Conservation (phyloP, 2,888 invertebrate species). For the Rugalucina vietnamica region DNA sequence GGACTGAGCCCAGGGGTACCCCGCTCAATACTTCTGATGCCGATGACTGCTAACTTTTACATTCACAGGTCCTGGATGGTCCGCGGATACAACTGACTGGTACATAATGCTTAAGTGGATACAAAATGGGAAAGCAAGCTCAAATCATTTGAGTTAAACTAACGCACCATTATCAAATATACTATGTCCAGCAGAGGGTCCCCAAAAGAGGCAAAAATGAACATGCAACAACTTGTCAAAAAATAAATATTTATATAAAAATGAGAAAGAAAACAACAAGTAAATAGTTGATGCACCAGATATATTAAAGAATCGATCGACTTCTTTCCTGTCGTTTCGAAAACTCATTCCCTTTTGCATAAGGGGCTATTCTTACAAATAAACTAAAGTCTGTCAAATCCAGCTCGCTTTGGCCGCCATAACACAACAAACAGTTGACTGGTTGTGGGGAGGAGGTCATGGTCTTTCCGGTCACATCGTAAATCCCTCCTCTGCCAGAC, state of each 20-base stretch:
- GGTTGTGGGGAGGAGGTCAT: too few species aligned
- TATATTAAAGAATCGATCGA: slow-evolving; percentile 51
- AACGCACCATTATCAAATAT: not conserved
- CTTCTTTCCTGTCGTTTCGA: slow-evolving; percentile 18
- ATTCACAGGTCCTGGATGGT: not conserved
- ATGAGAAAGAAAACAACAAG: not conserved
- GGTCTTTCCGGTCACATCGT: too few species aligned
- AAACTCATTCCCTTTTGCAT: not conserved
- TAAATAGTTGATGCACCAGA: slow-evolving; percentile 25
- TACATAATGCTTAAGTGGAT: not conserved
- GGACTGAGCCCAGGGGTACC: too few species aligned
- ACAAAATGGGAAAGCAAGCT: not conserved
- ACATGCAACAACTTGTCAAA: slow-evolving; percentile 9
- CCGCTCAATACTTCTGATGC: too few species aligned
- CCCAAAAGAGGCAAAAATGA: not conserved
- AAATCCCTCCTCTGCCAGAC: too few species aligned
- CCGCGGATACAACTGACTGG: not conserved
- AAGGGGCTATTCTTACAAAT: not conserved
- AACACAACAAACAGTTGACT: slow-evolving; percentile 17
- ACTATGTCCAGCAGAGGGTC: not conserved
- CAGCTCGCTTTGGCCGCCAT: not conserved
- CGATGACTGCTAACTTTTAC: too few species aligned
- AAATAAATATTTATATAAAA: not conserved
- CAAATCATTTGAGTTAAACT: not conserved
- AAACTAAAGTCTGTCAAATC: too few species aligned